These are phyloP conservation scores for Thamnophis sirtalis DNA, from an alignment of 2,113 vertebrate species.

Conservation along the genomic window DNA sequence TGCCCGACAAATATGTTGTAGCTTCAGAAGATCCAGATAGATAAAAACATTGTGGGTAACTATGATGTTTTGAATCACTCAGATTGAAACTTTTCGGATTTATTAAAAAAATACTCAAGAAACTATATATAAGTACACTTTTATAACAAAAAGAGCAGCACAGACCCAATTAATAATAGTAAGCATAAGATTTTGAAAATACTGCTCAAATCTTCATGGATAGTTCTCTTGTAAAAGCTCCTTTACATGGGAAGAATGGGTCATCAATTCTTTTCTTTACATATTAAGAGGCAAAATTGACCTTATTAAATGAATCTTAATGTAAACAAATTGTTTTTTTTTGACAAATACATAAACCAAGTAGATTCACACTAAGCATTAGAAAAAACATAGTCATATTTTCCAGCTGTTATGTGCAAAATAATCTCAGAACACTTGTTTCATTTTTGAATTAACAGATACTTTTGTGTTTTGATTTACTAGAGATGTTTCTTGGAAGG, in stretches of 20 bases:
- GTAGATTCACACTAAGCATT: not conserved
- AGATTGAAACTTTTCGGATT: not conserved
- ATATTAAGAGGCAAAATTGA: not conserved
- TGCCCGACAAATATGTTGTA: not conserved
- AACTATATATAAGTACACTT: not conserved
- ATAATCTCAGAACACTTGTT: not conserved
- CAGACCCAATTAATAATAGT: not conserved
- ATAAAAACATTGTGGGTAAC: not conserved
- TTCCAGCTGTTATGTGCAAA: not conserved
- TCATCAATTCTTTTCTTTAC: not conserved
- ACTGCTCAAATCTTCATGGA: not conserved
- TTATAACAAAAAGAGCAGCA: not conserved
- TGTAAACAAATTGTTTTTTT: not conserved
- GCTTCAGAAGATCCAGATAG: not conserved
- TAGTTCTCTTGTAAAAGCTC: not conserved
- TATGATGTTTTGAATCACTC: not conserved
- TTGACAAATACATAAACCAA: not conserved
- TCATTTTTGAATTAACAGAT: not conserved
- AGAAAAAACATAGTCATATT: not conserved
- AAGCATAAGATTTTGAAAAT: not conserved
- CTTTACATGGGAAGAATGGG: not conserved
- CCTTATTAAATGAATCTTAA: not conserved
- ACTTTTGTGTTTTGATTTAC: not conserved
- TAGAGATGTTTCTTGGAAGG: not conserved
- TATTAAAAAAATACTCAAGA: not conserved